Evolutionary conservation across 2,113 vertebrate species (phyloP), one percentile per base, ranked within the genome.

Genomic region (Sminthopsis crassicaudata): DNA sequence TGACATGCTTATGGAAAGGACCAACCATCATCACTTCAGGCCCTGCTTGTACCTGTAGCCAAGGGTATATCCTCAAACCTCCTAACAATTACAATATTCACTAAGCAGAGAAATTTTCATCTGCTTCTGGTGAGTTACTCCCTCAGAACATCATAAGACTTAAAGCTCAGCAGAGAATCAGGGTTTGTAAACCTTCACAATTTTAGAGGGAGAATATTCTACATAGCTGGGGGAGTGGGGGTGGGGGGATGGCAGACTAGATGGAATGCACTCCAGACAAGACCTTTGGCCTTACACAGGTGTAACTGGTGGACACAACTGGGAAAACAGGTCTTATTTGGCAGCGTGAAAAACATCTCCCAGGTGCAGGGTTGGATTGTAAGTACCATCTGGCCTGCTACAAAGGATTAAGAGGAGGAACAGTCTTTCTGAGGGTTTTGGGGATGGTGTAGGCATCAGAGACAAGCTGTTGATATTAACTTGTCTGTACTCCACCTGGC

Each of bases 321-420:
- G 94, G 94, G 90, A 46, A 89, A 93, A 84, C 0, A 54, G 16
- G 25, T 96, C 97, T 97, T 97, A 96, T 97, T 95, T 95, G 95
- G 96, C 54, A 93, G 93, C 91, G 9, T 76, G 95, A 93, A 97
- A 97, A 97, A 96, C 97, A 97, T 96, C 54, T 98, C 96, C 97
- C 97, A 94, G 96, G 91, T 94, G 97, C 92, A 93, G 57, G 30
- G 67, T 57, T 96, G 96, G 96, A 93, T 96, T 98, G 97, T 97
- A 97, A 97, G 93, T 92, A 76, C 97, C 97, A 98, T 98, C 97
- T 98, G 97, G 97, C 96, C 90, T 90, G 96, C 96, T 96, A 96
- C 96, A 89, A 96, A 97, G 97, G 96, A 97, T 95, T 97, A 95
- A 96, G 93, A 92, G 89, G 88, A 97, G 93, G 95, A 67, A 96